A percentile compares a stretch with the other conserved stretches of the same genome.
These are phyloP conservation scores for Heliconius himera DNA, from an alignment of 1,140 invertebrate species.

Conservation along the genomic window DNA sequence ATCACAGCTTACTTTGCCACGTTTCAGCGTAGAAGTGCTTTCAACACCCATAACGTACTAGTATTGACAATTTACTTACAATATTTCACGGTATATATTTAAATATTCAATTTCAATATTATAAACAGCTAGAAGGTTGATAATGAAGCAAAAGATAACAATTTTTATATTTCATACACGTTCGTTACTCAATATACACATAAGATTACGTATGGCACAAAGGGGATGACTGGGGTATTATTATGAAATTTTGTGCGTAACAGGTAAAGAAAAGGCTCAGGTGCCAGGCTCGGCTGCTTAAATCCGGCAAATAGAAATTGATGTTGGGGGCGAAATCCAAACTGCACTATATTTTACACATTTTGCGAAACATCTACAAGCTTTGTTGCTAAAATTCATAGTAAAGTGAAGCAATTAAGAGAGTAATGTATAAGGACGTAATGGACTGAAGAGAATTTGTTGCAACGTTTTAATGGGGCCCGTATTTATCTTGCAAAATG, in stretches of 20 bases:
- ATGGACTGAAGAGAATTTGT: slow-evolving; percentile 76
- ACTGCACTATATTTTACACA: slow-evolving; percentile 69
- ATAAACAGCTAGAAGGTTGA: background rate
- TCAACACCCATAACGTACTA: slow-evolving; percentile 17
- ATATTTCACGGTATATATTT: background rate
- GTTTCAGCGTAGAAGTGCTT: slow-evolving; percentile 28
- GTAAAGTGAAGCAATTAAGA: slow-evolving; percentile 75
- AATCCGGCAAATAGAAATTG: slow-evolving; percentile 72
- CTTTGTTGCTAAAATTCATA: slow-evolving; percentile 73
- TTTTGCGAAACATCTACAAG: slow-evolving; percentile 62
- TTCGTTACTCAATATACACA: slow-evolving; percentile 31
- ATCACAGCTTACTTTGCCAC: slow-evolving; percentile 47
- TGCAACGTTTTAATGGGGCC: slow-evolving; percentile 65
- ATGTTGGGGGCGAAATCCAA: slow-evolving; percentile 67
- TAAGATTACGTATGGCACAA: slow-evolving; percentile 29
- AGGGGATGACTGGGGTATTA: slow-evolving; percentile 37
- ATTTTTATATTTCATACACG: slow-evolving; percentile 24
- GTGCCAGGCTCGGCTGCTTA: slow-evolving; percentile 55
- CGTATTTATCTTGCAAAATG: slow-evolving; percentile 69
- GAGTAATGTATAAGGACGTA: slow-evolving; percentile 73
- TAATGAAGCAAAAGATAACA: slow-evolving; percentile 5
- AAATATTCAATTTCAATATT: background rate
- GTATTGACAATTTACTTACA: background rate
- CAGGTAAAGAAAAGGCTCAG: slow-evolving; percentile 57
- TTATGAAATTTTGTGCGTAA: slow-evolving; percentile 41